Base-by-base conservation (phyloP, 2,888 invertebrate species). In the Cataglyphis livida region DNA sequence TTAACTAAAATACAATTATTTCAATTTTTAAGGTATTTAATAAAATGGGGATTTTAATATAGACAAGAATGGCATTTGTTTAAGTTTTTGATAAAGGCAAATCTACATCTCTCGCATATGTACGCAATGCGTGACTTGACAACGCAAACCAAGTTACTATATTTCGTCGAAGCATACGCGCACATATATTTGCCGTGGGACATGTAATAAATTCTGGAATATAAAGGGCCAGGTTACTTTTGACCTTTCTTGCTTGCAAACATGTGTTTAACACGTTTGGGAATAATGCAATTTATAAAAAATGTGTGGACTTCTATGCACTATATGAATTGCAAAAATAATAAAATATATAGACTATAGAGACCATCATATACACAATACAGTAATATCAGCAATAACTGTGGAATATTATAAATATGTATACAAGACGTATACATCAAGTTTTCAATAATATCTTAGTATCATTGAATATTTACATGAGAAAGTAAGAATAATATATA, bases 1-100 rank as follows among this genome's bases (percentile, higher is more conserved):
- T 18, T 3, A 38, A 32, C 25, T 66, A 71, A 81, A 51, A 84
- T 87, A 51, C 59, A 84, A 78, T 86, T 64, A 59, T 61, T 28
- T 35, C 2, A 57, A 21, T 21, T 44, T 78, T 70, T n/a, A 7
- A 65, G 12, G 32, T 41, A 51, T 28, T 21, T 12, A 48, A 21
- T 25, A 10, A 44, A 10, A 44, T 2, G 0, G 15, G 21, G 3
- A 10, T 66, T 38, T 44, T 25, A 41, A 10, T 21, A 9, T 32
- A 4, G 18, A 6, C 18, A 6, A 18, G 12, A 10, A n/a, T 32
- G 0, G 4, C 9, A 15, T 41, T 38, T 25, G n/a, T 54, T 66
- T 3, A 10, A 57, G 21, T 41, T 51, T 70, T 59, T 38, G 18
- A 10, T 1, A 59, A 28, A 10, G 12, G n/a, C 32, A 65, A 54